Conservation (phyloP, 2,888 invertebrate genomes). For the Seladonia tumulorum region DNA sequence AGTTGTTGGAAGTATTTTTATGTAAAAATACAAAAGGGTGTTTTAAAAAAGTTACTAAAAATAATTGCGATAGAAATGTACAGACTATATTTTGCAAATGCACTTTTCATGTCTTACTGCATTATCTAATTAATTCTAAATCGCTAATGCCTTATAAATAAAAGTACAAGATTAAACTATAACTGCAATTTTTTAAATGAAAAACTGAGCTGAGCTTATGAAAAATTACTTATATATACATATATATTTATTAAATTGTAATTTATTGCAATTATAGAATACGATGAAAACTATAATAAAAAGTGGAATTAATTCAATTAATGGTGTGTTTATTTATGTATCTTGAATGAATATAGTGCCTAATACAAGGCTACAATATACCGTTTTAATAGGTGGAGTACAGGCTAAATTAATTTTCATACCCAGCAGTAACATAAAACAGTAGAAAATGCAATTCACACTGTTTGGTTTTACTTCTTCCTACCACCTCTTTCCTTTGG, state of each 20-base stretch:
- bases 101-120: not conserved
- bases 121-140: conserved; percentile 20
- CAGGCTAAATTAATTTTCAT: not conserved
- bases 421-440: not conserved
- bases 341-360: not conserved
- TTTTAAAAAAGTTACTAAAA: conserved; percentile 14
- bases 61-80: not conserved
- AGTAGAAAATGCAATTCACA: conserved; percentile 8
- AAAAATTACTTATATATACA: conserved; percentile 43
- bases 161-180: conserved; percentile 54
- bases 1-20: conserved; percentile 36
- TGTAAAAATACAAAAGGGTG: not conserved
- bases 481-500: conserved; percentile 99
- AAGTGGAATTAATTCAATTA: conserved; percentile 23
- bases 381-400: not conserved
- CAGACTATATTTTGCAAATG: conserved; percentile 20
- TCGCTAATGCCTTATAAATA: conserved; percentile 44
- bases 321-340: conserved; percentile 34
- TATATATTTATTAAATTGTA: conserved; percentile 61
- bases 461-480: conserved; percentile 90
- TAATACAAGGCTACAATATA: not conserved
- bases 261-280: conserved; percentile 48
- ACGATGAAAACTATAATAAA: conserved; percentile 24
- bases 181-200: conserved; percentile 47
- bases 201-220: conserved; percentile 17